These are phyloP conservation scores for Idaea dimidiata DNA, from an alignment of 2,888 invertebrate species.

Conservation along the genomic window DNA sequence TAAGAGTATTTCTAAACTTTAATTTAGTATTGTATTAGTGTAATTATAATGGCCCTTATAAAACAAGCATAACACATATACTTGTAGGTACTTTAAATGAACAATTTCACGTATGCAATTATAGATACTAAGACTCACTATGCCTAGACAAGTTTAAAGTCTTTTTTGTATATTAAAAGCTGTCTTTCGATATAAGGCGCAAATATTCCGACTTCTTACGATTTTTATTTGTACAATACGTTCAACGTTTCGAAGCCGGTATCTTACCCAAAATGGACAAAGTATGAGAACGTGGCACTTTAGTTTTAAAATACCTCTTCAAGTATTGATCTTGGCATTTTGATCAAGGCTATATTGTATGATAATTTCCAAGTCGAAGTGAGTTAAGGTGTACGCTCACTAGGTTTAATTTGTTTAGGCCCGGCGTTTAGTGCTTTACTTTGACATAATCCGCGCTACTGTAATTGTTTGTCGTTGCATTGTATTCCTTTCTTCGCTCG, in stretches of 20 bases:
- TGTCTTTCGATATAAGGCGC: constrained; percentile 68
- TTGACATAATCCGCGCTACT: no score
- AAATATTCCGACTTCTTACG: constrained; percentile 66
- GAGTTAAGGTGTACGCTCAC: neutral
- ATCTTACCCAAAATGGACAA: constrained; percentile 69
- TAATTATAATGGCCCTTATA: neutral
- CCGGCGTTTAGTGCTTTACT: neutral
- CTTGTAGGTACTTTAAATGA: constrained; percentile 36
- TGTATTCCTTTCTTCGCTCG: no score
- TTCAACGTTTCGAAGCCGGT: constrained; percentile 54
- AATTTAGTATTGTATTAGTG: no score
- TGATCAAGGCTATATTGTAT: constrained; percentile 49
- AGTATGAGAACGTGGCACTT: constrained; percentile 55
- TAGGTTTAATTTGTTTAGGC: neutral
- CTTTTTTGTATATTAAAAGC: constrained; percentile 62
- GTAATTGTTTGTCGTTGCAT: no score
- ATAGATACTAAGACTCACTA: neutral
- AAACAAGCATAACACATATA: constrained; percentile 19
- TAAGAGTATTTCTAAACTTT: no score
- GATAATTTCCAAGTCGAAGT: neutral
- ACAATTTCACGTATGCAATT: constrained; percentile 35
- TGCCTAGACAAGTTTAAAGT: constrained; percentile 54
- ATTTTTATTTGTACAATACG: constrained; percentile 68
- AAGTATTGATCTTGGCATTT: constrained; percentile 69
- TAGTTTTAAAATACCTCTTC: constrained; percentile 60